Base-by-base conservation (phyloP, 2,797 vertebrate genomes). In the Mus spretus region DNA sequence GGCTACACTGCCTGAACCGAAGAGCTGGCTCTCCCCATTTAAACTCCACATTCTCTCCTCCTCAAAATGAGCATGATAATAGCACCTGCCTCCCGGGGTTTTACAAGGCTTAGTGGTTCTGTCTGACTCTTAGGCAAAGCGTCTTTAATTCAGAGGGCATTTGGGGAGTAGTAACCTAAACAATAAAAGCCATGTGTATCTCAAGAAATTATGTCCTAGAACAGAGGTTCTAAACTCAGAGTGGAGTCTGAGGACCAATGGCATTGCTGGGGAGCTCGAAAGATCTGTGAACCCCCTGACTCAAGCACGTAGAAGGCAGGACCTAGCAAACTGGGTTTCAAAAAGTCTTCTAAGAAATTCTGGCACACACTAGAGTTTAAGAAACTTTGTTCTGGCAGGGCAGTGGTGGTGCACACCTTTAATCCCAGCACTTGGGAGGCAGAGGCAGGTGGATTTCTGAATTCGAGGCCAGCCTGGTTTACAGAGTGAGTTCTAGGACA, bases 121-220 rank as follows among this genome's bases (percentile, higher is more conserved):
- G 40, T 47, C 20, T 53, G 70, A 63, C 40, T 95, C 67, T 79
- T 89, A 80, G 3, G 19, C 53, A 50, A 65, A 59, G 59, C 24
- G 44, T 88, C 67, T 82, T 93, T 83, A 84, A 93, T 92, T 75
- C 84, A 94, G 85, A 91, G 11, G 20, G 7, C 40, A 88, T 85
- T 87, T 70, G 28, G 61, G n/a, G 93, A 96, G 77, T 4, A 92
- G 65, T 37, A n/a, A 40, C 12, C 57, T 72, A 88, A 95, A 77
- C 55, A 77, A 40, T 83, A 86, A 94, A 82, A 88, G 13, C 0
- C 53, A 3, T 53, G 50, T 94, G 96, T 85, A 92, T 82, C 84
- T 93, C 40, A 90, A 83, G 50, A 94, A 91, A 90, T 44, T 37
- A 93, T 34, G 20, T 61, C 57, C 83, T 57, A 75, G 90, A 50